These are phyloP conservation scores for Drosophila cardini DNA, from an alignment of 1,140 invertebrate genomes.

Conservation along the genomic window DNA sequence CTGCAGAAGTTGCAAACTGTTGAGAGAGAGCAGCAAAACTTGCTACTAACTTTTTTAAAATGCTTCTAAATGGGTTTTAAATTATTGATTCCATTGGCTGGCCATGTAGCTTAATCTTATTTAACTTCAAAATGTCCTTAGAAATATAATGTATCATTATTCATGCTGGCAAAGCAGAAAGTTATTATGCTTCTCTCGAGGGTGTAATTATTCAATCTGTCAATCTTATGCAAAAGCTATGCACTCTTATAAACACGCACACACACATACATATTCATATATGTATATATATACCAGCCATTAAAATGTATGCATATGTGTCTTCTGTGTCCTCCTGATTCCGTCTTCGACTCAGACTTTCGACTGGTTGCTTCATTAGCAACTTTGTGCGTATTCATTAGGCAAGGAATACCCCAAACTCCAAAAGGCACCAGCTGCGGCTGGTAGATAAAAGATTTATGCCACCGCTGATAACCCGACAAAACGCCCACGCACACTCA, in stretches of 20 bases:
- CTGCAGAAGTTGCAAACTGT: not conserved
- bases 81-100: no score
- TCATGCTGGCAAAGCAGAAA: conserved; percentile 19
- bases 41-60: no score
- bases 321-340: conserved; percentile 10
- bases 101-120: no score
- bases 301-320: conserved; percentile 45
- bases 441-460: conserved; percentile 82
- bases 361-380: conserved; percentile 72
- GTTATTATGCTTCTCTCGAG: conserved; percentile 45
- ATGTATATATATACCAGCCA: conserved; percentile 12
- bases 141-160: conserved; percentile 14
- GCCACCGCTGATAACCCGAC: conserved; percentile 77
- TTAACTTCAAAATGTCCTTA: conserved; percentile 1
- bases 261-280: conserved; percentile 14
- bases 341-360: conserved; percentile 31
- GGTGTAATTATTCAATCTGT: conserved; percentile 78
- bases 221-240: conserved; percentile 66
- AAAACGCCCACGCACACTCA: conserved; percentile 68
- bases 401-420: conserved; percentile 45
- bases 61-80: no score
- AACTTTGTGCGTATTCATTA: conserved; percentile 82
- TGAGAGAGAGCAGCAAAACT: no score
- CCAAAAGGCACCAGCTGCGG: conserved; percentile 58
- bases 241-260: conserved; percentile 11